These are phyloP conservation scores for Agapornis canus DNA, from an alignment of 2,797 vertebrate genomes.

Conservation along the genomic window DNA sequence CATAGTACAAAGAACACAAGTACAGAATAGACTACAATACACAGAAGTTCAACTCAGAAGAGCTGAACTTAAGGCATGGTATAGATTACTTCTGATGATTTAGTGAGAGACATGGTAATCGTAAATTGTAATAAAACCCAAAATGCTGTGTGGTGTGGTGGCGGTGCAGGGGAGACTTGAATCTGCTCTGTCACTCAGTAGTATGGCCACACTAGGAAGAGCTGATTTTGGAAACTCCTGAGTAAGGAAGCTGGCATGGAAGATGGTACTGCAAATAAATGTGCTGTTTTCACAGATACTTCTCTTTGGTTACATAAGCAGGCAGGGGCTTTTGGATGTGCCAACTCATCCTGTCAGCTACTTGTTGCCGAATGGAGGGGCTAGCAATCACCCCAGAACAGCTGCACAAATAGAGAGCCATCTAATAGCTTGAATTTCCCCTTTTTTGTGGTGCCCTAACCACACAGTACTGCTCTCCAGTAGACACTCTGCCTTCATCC, in stretches of 20 bases:
- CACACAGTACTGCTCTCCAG: background rate
- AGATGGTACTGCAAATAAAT: background rate
- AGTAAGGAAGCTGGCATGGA: background rate
- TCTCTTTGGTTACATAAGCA: background rate
- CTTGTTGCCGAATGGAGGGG: background rate
- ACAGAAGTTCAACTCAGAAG: background rate
- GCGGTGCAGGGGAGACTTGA: accelerated
- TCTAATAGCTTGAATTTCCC: background rate
- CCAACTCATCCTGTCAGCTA: background rate
- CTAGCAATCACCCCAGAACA: background rate
- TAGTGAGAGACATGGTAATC: background rate
- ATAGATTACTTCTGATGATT: background rate
- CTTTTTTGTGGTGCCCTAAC: background rate
- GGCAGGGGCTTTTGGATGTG: background rate
- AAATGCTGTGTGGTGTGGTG: accelerated
- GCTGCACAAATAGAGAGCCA: background rate
- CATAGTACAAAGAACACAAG: accelerated
- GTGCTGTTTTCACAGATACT: background rate
- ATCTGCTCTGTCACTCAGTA: background rate
- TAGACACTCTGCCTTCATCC: background rate
- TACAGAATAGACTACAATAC: background rate
- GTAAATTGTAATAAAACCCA: background rate
- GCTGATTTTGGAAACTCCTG: background rate
- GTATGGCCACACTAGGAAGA: background rate
- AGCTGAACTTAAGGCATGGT: background rate